Evolutionary conservation across 2,888 invertebrate species (phyloP).

Genomic region (Steinernema carpocapsae): DNA sequence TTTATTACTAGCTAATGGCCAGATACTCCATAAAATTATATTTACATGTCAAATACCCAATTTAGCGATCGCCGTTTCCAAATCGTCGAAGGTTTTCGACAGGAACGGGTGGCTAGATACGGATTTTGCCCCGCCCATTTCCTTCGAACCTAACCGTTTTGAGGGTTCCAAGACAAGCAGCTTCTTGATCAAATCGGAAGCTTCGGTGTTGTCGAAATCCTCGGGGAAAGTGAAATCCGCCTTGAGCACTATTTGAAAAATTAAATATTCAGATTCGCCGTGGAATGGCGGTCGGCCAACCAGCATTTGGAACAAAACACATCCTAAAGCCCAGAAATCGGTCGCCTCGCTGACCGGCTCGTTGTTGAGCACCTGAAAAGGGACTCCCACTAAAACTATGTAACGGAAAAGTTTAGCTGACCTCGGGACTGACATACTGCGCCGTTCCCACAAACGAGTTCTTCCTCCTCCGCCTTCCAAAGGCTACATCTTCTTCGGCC

Average conservation of each 20-base stretch:
- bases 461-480: constrained; percentile 51
- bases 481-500: constrained; percentile 38
- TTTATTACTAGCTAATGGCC: not conserved
- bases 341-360: constrained; percentile 40
- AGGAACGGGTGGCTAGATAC: constrained; percentile 83
- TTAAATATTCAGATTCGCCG: constrained; percentile 82
- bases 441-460: constrained; percentile 90
- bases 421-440: constrained; percentile 96
- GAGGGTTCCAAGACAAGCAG: constrained; percentile 82
- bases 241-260: constrained; percentile 91
- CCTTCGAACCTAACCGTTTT: constrained; percentile 78
- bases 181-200: constrained; percentile 85
- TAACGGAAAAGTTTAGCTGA: constrained; percentile 69
- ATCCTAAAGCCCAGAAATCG: constrained; percentile 58
- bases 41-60: not conserved
- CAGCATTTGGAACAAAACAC: constrained; percentile 49
- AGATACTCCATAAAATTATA: not conserved
- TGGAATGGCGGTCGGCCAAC: constrained; percentile 56
- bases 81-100: not conserved
- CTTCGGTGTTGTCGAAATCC: constrained; percentile 81
- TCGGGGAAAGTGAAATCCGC: constrained; percentile 89
- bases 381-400: not conserved
- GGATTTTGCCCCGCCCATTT: constrained; percentile 76
- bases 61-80: not conserved
- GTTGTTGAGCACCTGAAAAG: constrained; percentile 50